Base-by-base conservation (phyloP, 2,888 invertebrate genomes). In the Craniophora ligustri region DNA sequence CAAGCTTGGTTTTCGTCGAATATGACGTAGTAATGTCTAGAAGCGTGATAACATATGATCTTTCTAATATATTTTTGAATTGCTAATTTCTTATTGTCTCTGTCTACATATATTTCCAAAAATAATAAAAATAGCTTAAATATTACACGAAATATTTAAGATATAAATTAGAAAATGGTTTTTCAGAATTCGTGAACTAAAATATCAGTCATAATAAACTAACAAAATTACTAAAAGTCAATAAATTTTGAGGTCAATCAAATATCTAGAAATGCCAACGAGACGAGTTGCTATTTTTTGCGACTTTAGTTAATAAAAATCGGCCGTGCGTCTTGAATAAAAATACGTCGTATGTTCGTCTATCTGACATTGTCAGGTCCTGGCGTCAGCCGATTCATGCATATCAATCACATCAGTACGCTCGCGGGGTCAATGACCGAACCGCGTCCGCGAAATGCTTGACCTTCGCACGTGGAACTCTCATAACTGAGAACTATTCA, bases 351-450 rank as follows among this genome's bases (percentile, higher is more conserved):
- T n/a, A n/a, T n/a, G 26, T 26, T n/a, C n/a, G 26, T 26, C n/a
- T 39, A 14, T 48, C 13, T 15, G 7, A 2, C 18, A 19, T 21
- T 45, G 19, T 30, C 40, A 30, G 15, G 28, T 45, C 19, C 36
- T 53, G 45, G 18, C 26, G 13, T 28, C 54, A 55, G 42, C 56
- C 34, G 49, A 66, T 68, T 72, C 66, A 59, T 64, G 71, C 70
- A 69, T 71, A 75, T 77, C 72, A 76, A 76, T 80, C 77, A 75
- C 63, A 53, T 59, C 63, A 71, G 67, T 57, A 30, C 32, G 32
- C 55, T 51, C 55, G 49, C 70, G 66, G 75, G 79, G 79, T 83
- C 77, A 67, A 67, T 66, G 79, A 76, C 74, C 81, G 64, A 54
- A 66, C 70, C 60, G 60, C 62, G 62, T 66, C 60, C 63, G 76